Base-by-base conservation (phyloP, 30 jellyfish, hydroid and myxozoan genomes). In the Hydractinia echinata region DNA sequence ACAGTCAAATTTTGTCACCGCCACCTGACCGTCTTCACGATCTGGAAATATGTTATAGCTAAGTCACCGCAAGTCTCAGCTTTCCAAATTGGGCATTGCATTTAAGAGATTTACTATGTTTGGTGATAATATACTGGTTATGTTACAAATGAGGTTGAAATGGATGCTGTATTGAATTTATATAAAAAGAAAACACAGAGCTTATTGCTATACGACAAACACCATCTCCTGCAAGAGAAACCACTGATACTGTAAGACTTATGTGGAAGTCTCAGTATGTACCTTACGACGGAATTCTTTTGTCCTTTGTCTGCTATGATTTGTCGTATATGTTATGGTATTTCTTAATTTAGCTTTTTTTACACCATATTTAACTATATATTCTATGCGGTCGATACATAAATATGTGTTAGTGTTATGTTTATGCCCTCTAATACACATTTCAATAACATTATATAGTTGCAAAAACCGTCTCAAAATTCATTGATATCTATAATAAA, bases 231-330 rank as follows among this genome's bases (percentile, higher is more conserved):
- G 96, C 92, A 8, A 91, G 82, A 74, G 95, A 85, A 56, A 94
- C 86, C 13, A 83, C 51, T 76, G 98, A 92, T 5, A 91, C 98
- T 58, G 92, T 91, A 5, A 71, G 98, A 51, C 68, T 91, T 85
- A 91, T 91, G 98, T 91, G 98, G 98, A 91, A 91, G 68, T 91
- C 98, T 10, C 96, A 84, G 62, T 89, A 91, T 86, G 96, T 91
- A 5, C 98, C 98, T 8, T 91, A 86, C 69, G 98, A 91, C 83
- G 98, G 98, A 20, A 76, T 83, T 13, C 98, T 5, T 91, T 91
- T 77, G 92, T 91, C 62, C n/a, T n/a, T n/a, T n/a, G n/a, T n/a
- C n/a, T n/a, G n/a, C n/a, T n/a, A n/a, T n/a, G n/a, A n/a, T n/a
- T n/a, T n/a, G n/a, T n/a, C n/a, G n/a, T n/a, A 91, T 91, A 91